Evolutionary conservation across 2,113 vertebrate genomes (phyloP).

Genomic region (Psittacara wagleri): DNA sequence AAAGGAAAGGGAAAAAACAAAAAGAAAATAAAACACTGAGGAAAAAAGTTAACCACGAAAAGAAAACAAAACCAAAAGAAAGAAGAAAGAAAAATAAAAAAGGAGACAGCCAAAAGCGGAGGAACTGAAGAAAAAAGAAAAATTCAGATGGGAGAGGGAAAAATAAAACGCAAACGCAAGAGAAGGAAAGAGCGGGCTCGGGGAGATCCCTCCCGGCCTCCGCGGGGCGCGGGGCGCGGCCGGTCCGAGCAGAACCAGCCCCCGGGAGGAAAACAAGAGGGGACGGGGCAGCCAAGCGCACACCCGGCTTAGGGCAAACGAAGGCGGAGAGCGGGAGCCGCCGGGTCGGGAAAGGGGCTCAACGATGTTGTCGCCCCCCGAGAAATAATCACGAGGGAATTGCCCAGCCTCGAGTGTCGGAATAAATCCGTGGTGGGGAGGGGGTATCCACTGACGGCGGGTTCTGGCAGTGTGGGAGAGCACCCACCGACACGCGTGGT

Average conservation of each 20-base stretch:
- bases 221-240: neutral
- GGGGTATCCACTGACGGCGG: neutral
- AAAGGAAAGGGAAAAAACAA: accelerated
- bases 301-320: accelerated
- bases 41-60: neutral
- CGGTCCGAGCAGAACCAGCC: neutral
- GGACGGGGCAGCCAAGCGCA: neutral
- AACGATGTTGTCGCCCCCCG: accelerated
- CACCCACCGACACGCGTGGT: neutral
- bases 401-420: neutral
- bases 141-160: neutral
- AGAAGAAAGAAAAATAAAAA: neutral
- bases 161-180: neutral
- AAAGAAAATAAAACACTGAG: accelerated
- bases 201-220: neutral
- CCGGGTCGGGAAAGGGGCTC: neutral
- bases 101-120: neutral
- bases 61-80: neutral
- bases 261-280: neutral
- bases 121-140: neutral
- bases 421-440: neutral
- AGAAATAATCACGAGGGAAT: neutral
- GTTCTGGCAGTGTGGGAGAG: neutral
- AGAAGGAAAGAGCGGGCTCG: neutral
- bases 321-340: neutral